Conservation (phyloP, 2,113 vertebrate species). For the Trichechus manatus region DNA sequence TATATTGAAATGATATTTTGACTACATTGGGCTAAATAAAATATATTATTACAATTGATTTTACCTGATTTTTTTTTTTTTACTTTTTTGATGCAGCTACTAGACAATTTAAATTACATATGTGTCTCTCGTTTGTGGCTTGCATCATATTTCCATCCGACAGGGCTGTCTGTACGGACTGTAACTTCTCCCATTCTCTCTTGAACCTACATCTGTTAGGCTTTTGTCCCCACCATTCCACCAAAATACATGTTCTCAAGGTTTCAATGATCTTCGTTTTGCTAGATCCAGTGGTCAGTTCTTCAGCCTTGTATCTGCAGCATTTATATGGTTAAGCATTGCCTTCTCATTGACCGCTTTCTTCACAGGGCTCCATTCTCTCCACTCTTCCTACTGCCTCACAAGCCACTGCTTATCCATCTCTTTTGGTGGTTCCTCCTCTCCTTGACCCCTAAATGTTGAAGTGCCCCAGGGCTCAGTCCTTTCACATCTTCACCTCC, state of each 20-base stretch:
- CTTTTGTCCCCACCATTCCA: neutral
- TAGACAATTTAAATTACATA: neutral
- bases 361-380: too few relatives aligned
- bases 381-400: neutral
- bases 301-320: neutral
- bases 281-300: neutral
- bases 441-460: neutral
- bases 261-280: neutral
- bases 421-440: neutral
- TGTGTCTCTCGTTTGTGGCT: neutral
- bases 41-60: neutral
- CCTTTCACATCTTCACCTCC: neutral
- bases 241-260: neutral
- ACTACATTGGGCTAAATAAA: neutral
- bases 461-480: neutral
- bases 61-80: neutral
- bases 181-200: neutral
- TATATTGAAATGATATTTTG: neutral
- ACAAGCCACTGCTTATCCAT: too few relatives aligned
- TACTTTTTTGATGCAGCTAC: neutral
- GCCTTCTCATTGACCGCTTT: too few relatives aligned
- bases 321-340: too few relatives aligned
- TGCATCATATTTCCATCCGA: neutral
- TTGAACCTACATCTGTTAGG: accelerated
- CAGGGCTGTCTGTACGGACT: neutral